Percentiles rank a stretch among this genome's conserved stretches.
Conservation (phyloP, 1,140 invertebrate species). For the Drosophila sechellia region DNA sequence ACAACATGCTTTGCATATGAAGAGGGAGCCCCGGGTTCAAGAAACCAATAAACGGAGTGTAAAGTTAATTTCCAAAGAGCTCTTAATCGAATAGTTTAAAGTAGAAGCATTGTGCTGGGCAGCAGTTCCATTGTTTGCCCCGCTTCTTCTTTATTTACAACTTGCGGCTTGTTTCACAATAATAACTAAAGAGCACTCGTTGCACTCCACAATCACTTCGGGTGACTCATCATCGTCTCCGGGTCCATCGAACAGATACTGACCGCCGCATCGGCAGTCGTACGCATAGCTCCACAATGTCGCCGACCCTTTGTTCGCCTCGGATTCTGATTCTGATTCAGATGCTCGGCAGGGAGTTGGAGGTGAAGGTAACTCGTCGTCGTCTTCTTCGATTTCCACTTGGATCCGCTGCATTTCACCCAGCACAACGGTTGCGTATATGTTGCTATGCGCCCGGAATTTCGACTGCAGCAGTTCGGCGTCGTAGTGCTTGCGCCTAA, state of each 20-base stretch:
- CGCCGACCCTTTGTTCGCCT: constrained; percentile 58
- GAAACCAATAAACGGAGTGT: constrained; percentile 60
- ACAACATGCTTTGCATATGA: constrained; percentile 70
- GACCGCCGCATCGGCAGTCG: constrained; percentile 80
- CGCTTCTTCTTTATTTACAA: constrained; percentile 26
- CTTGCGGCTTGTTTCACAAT: constrained; percentile 61
- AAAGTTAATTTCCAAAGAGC: constrained; percentile 26
- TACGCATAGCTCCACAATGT: constrained; percentile 65
- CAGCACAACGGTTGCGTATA: constrained; percentile 66
- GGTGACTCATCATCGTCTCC: constrained; percentile 55
- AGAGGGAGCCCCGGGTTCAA: constrained; percentile 54
- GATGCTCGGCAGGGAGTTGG: constrained; percentile 5
- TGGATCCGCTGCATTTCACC: constrained; percentile 63
- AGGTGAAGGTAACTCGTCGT: constrained; percentile 3
- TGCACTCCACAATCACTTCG: constrained; percentile 83
- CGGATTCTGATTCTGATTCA: constrained; percentile 4
- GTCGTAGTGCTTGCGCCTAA: constrained; percentile 78
- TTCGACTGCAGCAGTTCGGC: constrained; percentile 77
- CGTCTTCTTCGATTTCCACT: constrained; percentile 32
- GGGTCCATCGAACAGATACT: constrained; percentile 73
- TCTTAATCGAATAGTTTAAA: constrained; percentile 43
- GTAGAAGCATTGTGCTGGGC: constrained; percentile 23
- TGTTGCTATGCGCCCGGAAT: constrained; percentile 77
- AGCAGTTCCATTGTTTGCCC: constrained; percentile 15
- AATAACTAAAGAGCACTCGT: constrained; percentile 81